Evolutionary conservation across 2,113 vertebrate species (phyloP).

Genomic region (Phainopepla nitens): DNA sequence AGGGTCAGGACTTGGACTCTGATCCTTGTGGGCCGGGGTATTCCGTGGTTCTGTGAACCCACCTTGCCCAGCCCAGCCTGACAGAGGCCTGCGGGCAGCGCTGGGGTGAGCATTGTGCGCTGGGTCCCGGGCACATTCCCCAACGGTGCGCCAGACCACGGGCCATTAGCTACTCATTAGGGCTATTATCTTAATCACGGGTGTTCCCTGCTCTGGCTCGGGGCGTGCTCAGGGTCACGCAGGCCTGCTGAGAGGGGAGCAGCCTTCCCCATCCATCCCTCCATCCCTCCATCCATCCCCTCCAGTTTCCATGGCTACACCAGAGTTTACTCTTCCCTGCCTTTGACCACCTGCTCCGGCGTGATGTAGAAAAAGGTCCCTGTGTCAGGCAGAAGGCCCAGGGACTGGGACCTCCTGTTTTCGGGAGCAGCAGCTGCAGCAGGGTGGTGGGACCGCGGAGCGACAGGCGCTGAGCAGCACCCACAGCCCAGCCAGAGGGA

Average conservation of each 20-base stretch:
- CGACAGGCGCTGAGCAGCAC: rapidly evolving
- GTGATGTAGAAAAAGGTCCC: slow-evolving; percentile 5
- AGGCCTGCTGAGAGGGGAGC: background rate
- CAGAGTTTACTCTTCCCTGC: slow-evolving; percentile 59
- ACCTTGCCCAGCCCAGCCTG: background rate
- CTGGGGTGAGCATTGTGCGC: background rate
- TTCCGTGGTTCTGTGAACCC: background rate
- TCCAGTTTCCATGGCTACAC: slow-evolving; percentile 65
- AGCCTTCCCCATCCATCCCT: background rate
- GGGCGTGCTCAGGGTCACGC: background rate
- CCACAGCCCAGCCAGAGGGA: rapidly evolving
- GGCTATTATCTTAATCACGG: background rate
- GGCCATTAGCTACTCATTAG: background rate
- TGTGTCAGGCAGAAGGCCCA: background rate
- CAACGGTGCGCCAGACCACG: background rate
- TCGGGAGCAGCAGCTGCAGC: background rate
- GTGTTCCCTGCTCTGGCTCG: background rate
- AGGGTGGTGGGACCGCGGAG: rapidly evolving
- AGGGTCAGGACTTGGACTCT: background rate
- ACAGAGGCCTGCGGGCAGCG: rapidly evolving
- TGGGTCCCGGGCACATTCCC: background rate
- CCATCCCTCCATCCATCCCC: background rate
- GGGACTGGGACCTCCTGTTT: background rate
- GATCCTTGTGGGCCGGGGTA: background rate
- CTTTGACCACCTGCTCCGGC: background rate